phyloP scores from a whole-genome alignment of 2,888 invertebrate species.

The Lasioglossum lativentre region DNA sequence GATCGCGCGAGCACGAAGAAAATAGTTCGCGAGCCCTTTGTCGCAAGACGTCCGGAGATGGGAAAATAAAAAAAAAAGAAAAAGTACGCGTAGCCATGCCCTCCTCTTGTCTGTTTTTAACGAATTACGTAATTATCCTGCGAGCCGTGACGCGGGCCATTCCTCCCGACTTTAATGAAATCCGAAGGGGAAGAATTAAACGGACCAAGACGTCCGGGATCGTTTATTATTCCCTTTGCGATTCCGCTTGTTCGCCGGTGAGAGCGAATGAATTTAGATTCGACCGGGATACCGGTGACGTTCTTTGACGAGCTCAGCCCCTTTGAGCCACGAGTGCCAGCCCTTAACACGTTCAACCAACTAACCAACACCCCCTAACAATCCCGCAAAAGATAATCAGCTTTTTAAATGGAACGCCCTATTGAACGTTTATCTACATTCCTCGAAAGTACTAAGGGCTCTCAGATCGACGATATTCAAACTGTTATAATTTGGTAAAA shows the following conservation, averaged over 20 bases:
- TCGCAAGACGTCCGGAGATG: neutral
- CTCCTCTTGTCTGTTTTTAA: neutral
- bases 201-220: constrained; percentile 5
- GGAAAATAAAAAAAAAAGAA: neutral
- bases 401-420: neutral
- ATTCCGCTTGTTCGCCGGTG: constrained; percentile 21
- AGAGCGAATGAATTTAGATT: constrained; percentile 58
- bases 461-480: neutral
- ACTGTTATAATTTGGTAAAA: neutral
- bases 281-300: constrained; percentile 44
- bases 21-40: neutral
- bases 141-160: constrained; percentile 14
- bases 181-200: constrained; percentile 39
- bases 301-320: constrained; percentile 50
- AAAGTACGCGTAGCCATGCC: neutral
- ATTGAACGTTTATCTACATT: neutral
- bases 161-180: constrained; percentile 52
- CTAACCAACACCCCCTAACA: neutral
- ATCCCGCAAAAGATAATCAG: neutral
- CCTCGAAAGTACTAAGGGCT: neutral
- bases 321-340: neutral
- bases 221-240: constrained; percentile 56
- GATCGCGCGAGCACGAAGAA: neutral
- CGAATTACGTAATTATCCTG: constrained; percentile 47
- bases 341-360: neutral